Conservation (phyloP, 2,797 vertebrate species). For the Euthynnus affinis region DNA sequence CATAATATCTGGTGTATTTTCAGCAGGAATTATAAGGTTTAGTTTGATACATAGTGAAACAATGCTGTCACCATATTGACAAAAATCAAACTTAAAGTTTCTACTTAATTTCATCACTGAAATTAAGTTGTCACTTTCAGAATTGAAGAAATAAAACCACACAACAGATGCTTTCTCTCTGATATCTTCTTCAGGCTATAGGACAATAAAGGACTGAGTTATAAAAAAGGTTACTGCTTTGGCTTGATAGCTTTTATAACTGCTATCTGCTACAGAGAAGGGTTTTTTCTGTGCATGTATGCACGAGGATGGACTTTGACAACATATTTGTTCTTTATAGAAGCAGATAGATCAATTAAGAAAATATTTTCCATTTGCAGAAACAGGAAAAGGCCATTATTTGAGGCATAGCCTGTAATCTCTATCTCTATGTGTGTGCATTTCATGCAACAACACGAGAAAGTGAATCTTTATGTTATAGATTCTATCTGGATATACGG, state of each 20-base stretch:
- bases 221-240: constrained; percentile 42
- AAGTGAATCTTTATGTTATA: background rate
- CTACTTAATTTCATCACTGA: background rate
- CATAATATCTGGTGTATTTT: background rate
- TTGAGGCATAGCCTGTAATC: background rate
- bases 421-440: background rate
- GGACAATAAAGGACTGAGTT: constrained; percentile 20
- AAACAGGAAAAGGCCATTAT: background rate
- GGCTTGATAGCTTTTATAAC: constrained; percentile 44
- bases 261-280: background rate
- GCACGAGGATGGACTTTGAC: background rate
- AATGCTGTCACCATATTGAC: background rate
- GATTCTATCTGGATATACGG: background rate
- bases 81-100: background rate
- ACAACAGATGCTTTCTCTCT: background rate
- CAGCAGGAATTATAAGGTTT: background rate
- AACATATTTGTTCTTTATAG: background rate
- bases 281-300: background rate
- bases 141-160: constrained; percentile 24
- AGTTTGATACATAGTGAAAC: background rate
- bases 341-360: background rate
- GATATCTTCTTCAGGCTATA: constrained; percentile 10
- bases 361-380: background rate
- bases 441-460: background rate
- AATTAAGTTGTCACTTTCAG: background rate